Percentiles rank a stretch among this genome's conserved stretches.
Conservation (phyloP, 2,113 vertebrate species). For the Dissostichus mawsoni region DNA sequence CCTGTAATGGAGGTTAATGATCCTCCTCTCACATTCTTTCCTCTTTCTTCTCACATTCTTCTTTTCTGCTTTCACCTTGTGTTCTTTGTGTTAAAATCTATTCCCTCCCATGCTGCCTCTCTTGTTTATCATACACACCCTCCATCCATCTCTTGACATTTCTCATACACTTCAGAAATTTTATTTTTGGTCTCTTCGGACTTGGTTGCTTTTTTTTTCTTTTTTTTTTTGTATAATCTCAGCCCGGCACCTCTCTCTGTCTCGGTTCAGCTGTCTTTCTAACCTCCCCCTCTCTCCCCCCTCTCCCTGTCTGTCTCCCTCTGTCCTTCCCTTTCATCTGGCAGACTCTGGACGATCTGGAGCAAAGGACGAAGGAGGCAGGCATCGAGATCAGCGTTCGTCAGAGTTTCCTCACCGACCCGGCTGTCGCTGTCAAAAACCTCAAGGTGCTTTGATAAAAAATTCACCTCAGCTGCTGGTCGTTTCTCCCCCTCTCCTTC, state of each 20-base stretch:
- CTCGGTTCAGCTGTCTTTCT: constrained; percentile 45
- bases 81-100: constrained; percentile 48
- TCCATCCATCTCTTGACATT: constrained; percentile 25
- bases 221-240: constrained; percentile 42
- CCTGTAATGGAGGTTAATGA: constrained; percentile 75
- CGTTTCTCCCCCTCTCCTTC: constrained; percentile 23
- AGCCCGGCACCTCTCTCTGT: constrained; percentile 27
- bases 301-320: constrained; percentile 13
- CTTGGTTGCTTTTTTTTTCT: constrained; percentile 17
- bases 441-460: constrained; percentile 91
- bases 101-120: constrained; percentile 16
- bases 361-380: constrained; percentile 92
- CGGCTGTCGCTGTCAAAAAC: constrained; percentile 93
- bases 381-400: constrained; percentile 96
- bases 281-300: constrained; percentile 5
- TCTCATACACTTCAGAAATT: constrained; percentile 46
- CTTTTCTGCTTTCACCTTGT: constrained; percentile 18
- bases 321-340: constrained; percentile 61
- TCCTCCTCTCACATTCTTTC: constrained; percentile 47
- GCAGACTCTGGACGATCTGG: constrained; percentile 94
- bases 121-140: constrained; percentile 30
- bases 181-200: not conserved
- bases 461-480: constrained; percentile 75
- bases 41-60: constrained; percentile 31
- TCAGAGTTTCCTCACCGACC: constrained; percentile 96